Evolutionary conservation across 2,113 vertebrate genomes (phyloP), one percentile per base, ranked within the genome.

Genomic region (Antigone vipio): DNA sequence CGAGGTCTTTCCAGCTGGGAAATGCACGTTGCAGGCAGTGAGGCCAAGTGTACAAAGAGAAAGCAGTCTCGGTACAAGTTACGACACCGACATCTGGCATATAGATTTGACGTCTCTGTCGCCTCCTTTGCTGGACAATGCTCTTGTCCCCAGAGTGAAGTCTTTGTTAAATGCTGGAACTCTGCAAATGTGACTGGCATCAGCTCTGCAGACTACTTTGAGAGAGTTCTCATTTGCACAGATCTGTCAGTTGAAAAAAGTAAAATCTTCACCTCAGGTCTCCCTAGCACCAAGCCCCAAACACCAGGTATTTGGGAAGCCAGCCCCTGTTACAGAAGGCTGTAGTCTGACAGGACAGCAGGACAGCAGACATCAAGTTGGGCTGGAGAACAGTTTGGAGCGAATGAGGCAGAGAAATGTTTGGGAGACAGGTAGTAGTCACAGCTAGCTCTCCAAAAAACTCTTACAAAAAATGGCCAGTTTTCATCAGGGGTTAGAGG

Each of bases 21-120:
- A 94, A 86, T 29, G 92, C 90, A 92, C 8, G 8, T 93, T 83
- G 95, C 92, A 88, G 85, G 63, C 90, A 9, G 79, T 2, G 17
- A 83, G 83, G 93, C 96, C 95, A 88, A 93, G 56, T 2, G 58
- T 2, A 90, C 94, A 95, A 88, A 95, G 83, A 93, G 78, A 95
- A 91, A 76, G 69, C 89, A 96, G 72, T 3, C 82, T 92, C 21
- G 0, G 90, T 27, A 26, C 82, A 32, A 96, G 88, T 95, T 88
- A 92, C 64, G 20, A 77, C 93, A 88, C 76, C 3, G 6, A 93
- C 96, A 96, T 96, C 96, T 97, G 96, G 96, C 90, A 97, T 93
- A 96, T 88, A 77, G 79, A 97, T 97, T 95, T 96, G 92, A 88
- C 20, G n/a, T 74, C 81, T 85, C 88, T 84, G 90, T 92, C 52